These are phyloP conservation scores for Corythornis vintsioides DNA, from an alignment of 2,113 vertebrate species.

Conservation along the genomic window DNA sequence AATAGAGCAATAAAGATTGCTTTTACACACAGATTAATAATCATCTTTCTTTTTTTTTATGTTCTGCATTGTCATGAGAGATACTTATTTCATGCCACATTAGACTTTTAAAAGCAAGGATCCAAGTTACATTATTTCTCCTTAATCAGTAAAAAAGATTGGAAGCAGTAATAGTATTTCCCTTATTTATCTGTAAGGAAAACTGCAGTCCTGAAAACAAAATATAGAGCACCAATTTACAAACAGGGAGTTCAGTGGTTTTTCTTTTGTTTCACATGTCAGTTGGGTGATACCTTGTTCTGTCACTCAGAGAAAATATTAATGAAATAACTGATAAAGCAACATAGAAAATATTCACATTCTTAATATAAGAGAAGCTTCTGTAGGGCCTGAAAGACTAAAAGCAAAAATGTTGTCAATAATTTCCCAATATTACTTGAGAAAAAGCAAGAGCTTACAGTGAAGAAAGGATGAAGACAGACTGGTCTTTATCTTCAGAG, in stretches of 20 bases:
- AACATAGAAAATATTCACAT: background rate
- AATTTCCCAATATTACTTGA: conserved; percentile 2
- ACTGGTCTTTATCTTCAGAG: conserved; percentile 21
- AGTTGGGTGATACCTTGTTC: background rate
- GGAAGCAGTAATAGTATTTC: background rate
- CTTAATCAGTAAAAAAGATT: background rate
- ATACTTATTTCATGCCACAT: conserved; percentile 54
- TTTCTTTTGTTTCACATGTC: background rate
- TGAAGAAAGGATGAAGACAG: background rate
- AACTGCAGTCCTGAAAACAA: conserved; percentile 1
- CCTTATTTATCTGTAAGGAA: background rate
- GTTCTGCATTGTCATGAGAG: conserved; percentile 15
- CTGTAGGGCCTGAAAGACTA: background rate
- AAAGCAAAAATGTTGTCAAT: background rate
- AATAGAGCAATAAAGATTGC: conserved; percentile 37
- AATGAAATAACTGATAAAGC: background rate
- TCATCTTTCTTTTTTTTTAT: conserved; percentile 19
- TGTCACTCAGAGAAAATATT: background rate
- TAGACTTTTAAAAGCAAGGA: conserved; percentile 32
- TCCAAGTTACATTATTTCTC: conserved; percentile 28
- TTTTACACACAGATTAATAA: conserved; percentile 47
- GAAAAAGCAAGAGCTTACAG: background rate
- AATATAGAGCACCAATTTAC: background rate
- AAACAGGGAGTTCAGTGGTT: background rate
- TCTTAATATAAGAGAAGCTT: background rate